A percentile compares a stretch with the other conserved stretches of the same genome.
Conservation (phyloP, 2,888 invertebrate species). For the Theodoxus fluviatilis region DNA sequence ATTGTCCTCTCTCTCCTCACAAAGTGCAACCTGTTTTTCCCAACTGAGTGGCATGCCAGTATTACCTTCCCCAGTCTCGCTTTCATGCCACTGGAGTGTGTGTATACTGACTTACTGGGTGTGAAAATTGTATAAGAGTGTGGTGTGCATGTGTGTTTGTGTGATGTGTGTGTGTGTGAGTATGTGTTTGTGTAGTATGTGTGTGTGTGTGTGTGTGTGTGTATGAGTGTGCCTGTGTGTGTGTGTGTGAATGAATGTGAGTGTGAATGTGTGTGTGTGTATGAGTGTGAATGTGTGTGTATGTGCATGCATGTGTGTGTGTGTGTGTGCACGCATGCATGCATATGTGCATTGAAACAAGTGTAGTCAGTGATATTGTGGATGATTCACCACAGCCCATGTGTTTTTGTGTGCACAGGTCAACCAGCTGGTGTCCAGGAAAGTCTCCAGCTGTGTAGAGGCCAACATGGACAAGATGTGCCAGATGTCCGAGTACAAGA, state of each 20-base stretch:
- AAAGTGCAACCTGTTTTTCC: too few species aligned
- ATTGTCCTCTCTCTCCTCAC: too few species aligned
- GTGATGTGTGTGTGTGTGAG: too few species aligned
- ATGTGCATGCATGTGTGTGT: background rate
- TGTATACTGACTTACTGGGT: too few species aligned
- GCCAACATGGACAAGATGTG: conserved; percentile 56
- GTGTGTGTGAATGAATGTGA: background rate
- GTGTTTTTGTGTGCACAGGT: conserved; percentile 40
- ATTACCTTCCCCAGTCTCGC: too few species aligned
- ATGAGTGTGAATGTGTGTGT: background rate
- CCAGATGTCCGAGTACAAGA: conserved; percentile 59
- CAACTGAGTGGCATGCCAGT: too few species aligned
- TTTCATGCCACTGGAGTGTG: too few species aligned
- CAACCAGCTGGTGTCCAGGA: conserved; percentile 53
- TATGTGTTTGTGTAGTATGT: background rate
- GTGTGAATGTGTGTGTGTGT: background rate
- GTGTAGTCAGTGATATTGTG: background rate
- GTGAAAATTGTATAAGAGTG: too few species aligned
- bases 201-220: background rate
- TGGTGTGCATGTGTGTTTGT: too few species aligned
- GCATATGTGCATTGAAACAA: background rate
- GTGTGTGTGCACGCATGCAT: background rate
- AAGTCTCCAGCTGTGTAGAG: conserved; percentile 50
- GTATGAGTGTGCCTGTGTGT: too few species aligned
- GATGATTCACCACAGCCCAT: background rate